These are phyloP conservation scores for Lepeophtheirus nordmannii DNA, from an alignment of 2,888 invertebrate species.

Conservation along the genomic window DNA sequence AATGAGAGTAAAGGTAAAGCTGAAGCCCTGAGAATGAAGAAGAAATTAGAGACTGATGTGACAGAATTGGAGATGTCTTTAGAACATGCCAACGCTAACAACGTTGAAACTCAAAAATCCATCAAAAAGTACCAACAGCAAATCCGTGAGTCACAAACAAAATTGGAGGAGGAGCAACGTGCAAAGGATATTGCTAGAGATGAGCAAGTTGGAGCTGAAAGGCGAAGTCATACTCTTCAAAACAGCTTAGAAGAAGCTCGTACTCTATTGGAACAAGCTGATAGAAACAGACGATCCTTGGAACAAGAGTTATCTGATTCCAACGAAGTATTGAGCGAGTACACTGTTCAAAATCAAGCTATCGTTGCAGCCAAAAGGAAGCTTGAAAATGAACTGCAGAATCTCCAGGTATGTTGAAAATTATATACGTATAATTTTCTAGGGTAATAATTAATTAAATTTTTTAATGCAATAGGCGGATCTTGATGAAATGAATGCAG, in stretches of 20 bases:
- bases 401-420: slow-evolving; percentile 51
- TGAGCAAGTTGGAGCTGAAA: slow-evolving; percentile 90
- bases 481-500: slow-evolving; percentile 93
- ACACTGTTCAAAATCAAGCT: slow-evolving; percentile 66
- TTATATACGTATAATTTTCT: not conserved
- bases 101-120: slow-evolving; percentile 42
- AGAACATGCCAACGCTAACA: slow-evolving; percentile 42
- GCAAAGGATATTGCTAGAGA: slow-evolving; percentile 95
- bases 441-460: not conserved
- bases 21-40: slow-evolving; percentile 45
- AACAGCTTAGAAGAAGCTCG: slow-evolving; percentile 97
- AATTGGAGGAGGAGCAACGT: slow-evolving; percentile 94
- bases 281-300: slow-evolving; percentile 92
- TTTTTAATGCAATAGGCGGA: slow-evolving; percentile 49
- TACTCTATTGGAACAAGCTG: slow-evolving; percentile 90
- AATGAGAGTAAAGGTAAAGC: slow-evolving; percentile 44
- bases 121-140: slow-evolving; percentile 72
- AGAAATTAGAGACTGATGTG: slow-evolving; percentile 47
- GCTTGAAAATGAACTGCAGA: slow-evolving; percentile 93
- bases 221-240: slow-evolving; percentile 88
- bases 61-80: slow-evolving; percentile 46
- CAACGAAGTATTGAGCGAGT: slow-evolving; percentile 92
- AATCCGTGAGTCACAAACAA: slow-evolving; percentile 86
- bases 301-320: slow-evolving; percentile 95
- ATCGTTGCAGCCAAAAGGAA: slow-evolving; percentile 97